A percentile compares a stretch with the other conserved stretches of the same genome.
Conservation (phyloP, 2,113 vertebrate species). For the Camarhynchus parvulus region DNA sequence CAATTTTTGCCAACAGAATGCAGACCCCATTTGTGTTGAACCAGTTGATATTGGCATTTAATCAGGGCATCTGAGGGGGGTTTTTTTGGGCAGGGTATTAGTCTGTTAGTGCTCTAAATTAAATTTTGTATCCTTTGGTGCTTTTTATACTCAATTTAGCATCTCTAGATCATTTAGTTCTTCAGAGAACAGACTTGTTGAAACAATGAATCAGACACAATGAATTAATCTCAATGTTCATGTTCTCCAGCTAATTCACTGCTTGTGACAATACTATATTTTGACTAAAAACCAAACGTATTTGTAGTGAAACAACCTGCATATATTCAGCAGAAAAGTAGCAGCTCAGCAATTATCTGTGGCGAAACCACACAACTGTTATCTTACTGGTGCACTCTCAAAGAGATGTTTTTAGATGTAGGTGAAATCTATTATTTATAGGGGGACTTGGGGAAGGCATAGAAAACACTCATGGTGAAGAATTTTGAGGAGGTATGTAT, state of each 20-base stretch:
- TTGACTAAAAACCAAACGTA: not conserved
- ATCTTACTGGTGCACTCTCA: not conserved
- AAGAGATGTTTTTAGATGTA: not conserved
- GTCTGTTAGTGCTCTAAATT: not conserved
- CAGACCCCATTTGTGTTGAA: not conserved
- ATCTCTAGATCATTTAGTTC: not conserved
- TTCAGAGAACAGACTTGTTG: not conserved
- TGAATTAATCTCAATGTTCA: not conserved
- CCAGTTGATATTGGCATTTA: not conserved
- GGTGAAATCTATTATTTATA: not conserved
- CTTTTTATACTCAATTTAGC: not conserved
- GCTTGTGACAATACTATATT: not conserved
- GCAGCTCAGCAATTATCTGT: not conserved
- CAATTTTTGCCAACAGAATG: not conserved
- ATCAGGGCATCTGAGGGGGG: not conserved
- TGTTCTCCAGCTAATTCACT: not conserved
- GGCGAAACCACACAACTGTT: not conserved
- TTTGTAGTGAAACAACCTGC: not conserved
- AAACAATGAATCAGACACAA: not conserved
- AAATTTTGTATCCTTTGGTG: not conserved
- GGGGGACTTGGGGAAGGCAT: not conserved
- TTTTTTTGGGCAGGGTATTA: rapidly evolving
- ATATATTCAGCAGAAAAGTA: not conserved
- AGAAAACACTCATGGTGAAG: not conserved
- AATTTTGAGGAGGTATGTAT: not conserved